Base-by-base conservation (phyloP, 1,140 invertebrate genomes). In the Metopolophium dirhodum region DNA sequence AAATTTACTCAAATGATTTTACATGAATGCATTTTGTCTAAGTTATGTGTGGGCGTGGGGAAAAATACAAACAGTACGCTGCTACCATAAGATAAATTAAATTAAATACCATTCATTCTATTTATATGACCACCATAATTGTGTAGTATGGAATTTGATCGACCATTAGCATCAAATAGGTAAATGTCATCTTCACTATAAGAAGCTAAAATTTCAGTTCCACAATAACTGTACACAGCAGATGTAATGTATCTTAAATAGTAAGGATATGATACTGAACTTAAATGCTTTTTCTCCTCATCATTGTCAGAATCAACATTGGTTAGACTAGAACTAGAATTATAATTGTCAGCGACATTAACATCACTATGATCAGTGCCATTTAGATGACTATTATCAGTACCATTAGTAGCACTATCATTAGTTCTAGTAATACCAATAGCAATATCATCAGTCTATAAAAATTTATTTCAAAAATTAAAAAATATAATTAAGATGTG, bases 161-260 rank as follows among this genome's bases (percentile, higher is more conserved):
- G 95, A 94, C 95, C 95, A 94, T 94, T 95, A n/a, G 96, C 96
- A 95, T 99, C 97, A 95, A 98, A 99, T 45, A 99, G 95, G 96
- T 99, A 99, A 94, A 99, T 98, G 95, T 98, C 97, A 93, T 98
- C 98, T 95, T 99, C 98, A 95, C 98, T 99, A 95, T 99, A 99
- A 0, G 98, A 98, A 8, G 97, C 98, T 30, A 99, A 95, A 94
- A 99, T 97, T 96, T 99, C 98, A 93, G 97, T 96, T 83, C 98
- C 98, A 95, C 98, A 97, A 95, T 98, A 97, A 96, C 98, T 99
- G 95, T 98, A 99, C 1, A 98, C 96, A 51, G 97, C 97, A 95
- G 97, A 98, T 14, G 98, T 99, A 0, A 99, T 96, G 95, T 98
- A 49, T 45, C 2, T 8, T 30, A 41, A 45, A 47, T 41, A 41